Evolutionary conservation across 2,797 vertebrate genomes (phyloP), one percentile per base, ranked within the genome.

Genomic region (Chelonia mydas): DNA sequence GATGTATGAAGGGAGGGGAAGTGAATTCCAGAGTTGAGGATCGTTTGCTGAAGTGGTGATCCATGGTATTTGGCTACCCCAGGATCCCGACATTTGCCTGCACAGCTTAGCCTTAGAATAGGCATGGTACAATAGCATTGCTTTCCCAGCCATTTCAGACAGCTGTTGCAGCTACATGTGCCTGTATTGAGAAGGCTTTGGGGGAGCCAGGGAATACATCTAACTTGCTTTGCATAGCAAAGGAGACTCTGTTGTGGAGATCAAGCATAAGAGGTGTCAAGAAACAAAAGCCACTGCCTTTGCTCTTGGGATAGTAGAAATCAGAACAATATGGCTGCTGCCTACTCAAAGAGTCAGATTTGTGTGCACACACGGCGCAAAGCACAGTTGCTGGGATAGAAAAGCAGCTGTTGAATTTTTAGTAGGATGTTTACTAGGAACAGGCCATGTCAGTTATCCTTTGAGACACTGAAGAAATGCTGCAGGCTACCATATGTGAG

Each of bases 351-450:
- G 95, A 92, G 96, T 93, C 91, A 49, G 59, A 10, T 87, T 96
- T 95, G 91, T 92, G 90, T 95, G 94, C 91, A 82, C 94, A 89
- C 88, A 84, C 86, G 95, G 91, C 92, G 90, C 57, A 50, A 54
- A 89, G 93, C 10, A 4, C 94, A 92, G 93, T 92, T 95, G 95
- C 95, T 77, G 95, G 96, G 96, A 93, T 95, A 79, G 87, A 95
- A 94, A 87, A 90, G 94, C 94, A 94, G 93, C 96, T 96, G 95
- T 90, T 94, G 72, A 2, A 5, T 97, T 92, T 76, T 92, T 76
- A 84, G 68, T 17, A 37, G 77, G 81, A 10, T 59, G 93, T 88
- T 61, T 95, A 90, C 87, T 92, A 51, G 91, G 87, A 89, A 25
- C 3, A 89, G 94, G 47, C 81, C 85, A 45, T 1, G 16, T 95